These are phyloP conservation scores for Tinamus major DNA, from an alignment of 2,797 vertebrate species.

Conservation along the genomic window DNA sequence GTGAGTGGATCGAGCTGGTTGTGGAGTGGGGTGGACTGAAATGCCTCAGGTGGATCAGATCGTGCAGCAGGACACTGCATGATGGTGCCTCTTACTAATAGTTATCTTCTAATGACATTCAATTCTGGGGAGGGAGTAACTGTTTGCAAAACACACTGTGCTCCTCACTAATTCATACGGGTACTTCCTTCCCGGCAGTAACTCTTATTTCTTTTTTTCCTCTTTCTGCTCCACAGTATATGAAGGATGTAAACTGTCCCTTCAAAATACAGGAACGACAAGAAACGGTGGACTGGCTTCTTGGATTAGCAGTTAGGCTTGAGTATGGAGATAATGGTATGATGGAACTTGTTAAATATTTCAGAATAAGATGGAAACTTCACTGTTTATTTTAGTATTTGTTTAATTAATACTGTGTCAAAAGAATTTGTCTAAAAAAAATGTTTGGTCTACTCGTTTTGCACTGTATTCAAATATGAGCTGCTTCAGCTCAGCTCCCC, in stretches of 20 bases:
- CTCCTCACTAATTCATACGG: neutral
- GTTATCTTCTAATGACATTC: neutral
- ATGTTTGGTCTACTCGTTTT: neutral
- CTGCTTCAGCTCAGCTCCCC: neutral
- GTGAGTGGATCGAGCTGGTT: neutral
- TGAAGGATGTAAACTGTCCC: conserved; percentile 93
- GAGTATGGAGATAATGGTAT: conserved; percentile 98
- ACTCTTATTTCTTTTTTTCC: neutral
- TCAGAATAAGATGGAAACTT: neutral
- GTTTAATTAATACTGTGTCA: rapidly evolving
- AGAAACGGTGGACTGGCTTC: conserved; percentile 94
- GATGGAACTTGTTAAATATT: neutral
- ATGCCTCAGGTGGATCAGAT: neutral
- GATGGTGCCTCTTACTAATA: neutral
- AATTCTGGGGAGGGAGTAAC: neutral
- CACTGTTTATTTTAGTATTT: neutral
- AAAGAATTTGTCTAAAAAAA: rapidly evolving
- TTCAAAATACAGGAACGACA: conserved; percentile 88
- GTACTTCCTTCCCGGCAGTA: neutral
- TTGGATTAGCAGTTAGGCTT: conserved; percentile 93
- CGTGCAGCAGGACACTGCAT: neutral
- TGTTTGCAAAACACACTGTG: neutral
- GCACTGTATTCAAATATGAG: neutral
- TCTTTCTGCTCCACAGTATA: conserved; percentile 83
- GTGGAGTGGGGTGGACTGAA: neutral